Conservation (phyloP, 2,113 vertebrate genomes). For the Geococcyx californianus region DNA sequence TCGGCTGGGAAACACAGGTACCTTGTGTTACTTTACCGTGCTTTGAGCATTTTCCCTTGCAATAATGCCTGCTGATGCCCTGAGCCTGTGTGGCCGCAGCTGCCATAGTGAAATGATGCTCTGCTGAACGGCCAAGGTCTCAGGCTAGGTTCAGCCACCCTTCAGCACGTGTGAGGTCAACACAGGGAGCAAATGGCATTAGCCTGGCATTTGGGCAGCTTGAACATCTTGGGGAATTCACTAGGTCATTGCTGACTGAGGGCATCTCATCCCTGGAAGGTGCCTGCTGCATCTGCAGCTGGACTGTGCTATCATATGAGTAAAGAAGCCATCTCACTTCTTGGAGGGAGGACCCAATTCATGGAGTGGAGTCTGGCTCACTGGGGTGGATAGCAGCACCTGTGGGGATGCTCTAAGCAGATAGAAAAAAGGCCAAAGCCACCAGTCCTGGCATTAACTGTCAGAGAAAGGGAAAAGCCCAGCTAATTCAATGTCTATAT, state of each 20-base stretch:
- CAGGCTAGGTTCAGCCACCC: no score
- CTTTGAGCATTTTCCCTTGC: not conserved
- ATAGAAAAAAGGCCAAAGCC: not conserved
- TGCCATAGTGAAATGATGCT: accelerated
- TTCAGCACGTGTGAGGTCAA: not conserved
- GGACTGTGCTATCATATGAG: accelerated
- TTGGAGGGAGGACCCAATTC: not conserved
- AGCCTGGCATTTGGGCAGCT: not conserved
- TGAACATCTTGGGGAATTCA: not conserved
- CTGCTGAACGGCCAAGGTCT: not conserved
- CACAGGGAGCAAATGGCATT: not conserved
- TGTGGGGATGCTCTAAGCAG: not conserved
- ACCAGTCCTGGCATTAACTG: not conserved
- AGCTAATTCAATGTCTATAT: not conserved
- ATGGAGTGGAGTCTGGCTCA: accelerated
- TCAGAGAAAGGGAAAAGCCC: not conserved
- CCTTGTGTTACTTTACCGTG: not conserved
- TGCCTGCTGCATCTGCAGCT: accelerated
- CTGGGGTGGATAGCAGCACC: not conserved
- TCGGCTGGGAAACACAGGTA: not conserved
- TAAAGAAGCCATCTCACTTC: not conserved
- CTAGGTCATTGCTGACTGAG: not conserved
- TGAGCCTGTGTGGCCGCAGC: not conserved
- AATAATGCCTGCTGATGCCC: not conserved
- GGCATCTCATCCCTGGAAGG: not conserved